Evolutionary conservation across 2,113 vertebrate genomes (phyloP).

Genomic region (Pteronura brasiliensis): DNA sequence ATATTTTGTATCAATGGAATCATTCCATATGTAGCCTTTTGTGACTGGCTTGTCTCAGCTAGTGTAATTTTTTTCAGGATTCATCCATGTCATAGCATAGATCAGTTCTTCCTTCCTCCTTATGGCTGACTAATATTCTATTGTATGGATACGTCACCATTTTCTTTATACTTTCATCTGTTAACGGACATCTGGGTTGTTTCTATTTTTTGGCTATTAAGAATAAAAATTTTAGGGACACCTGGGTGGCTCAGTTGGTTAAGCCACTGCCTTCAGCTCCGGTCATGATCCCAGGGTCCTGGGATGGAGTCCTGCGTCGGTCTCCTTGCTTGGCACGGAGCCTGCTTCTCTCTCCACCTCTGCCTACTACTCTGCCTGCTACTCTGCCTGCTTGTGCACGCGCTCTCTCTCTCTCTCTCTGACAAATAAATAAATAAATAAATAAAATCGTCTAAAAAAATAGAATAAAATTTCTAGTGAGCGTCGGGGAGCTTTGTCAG

Average conservation of each 20-base stretch:
- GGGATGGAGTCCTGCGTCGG: too few relatives aligned
- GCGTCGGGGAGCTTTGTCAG: too few relatives aligned
- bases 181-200: not conserved
- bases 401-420: too few relatives aligned
- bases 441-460: too few relatives aligned
- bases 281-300: too few relatives aligned
- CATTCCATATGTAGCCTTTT: not conserved
- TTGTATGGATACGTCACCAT: not conserved
- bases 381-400: too few relatives aligned
- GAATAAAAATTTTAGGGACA: not conserved
- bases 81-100: not conserved
- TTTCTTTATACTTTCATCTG: not conserved
- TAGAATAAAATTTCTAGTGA: not conserved
- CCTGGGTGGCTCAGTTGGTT: not conserved
- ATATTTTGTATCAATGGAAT: not conserved
- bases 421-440: too few relatives aligned
- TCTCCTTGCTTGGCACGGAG: too few relatives aligned
- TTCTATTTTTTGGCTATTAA: not conserved
- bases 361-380: too few relatives aligned
- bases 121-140: not conserved
- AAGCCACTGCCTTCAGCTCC: too few relatives aligned
- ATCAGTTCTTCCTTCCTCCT: not conserved
- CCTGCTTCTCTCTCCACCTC: too few relatives aligned
- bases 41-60: not conserved
- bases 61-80: not conserved